Conservation (phyloP, 1,140 invertebrate genomes). For the Drosophila nigrodunni region DNA sequence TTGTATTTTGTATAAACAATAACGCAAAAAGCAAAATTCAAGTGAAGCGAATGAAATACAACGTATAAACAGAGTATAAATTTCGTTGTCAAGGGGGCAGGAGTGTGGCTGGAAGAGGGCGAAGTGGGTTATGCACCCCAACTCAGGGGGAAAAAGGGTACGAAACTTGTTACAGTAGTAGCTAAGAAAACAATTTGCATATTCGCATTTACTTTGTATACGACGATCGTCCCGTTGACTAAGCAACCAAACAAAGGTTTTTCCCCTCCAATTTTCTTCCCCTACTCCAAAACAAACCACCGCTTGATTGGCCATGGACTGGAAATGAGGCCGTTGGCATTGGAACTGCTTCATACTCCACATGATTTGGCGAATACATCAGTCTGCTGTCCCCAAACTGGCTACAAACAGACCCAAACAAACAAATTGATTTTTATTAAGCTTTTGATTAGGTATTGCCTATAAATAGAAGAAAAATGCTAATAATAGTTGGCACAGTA, state of each 20-base stretch:
- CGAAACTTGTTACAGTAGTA: constrained; percentile 44
- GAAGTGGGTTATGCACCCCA: neutral
- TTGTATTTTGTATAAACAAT: constrained; percentile 60
- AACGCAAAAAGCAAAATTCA: constrained; percentile 62
- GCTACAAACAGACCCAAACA: neutral
- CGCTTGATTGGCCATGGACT: constrained; percentile 7
- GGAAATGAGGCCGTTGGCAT: constrained; percentile 19
- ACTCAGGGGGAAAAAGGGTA: neutral
- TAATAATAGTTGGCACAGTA: no score
- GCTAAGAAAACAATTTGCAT: constrained; percentile 74
- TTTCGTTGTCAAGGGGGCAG: constrained; percentile 33
- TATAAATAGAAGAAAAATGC: neutral
- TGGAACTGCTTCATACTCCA: constrained; percentile 8
- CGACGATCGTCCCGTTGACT: constrained; percentile 55
- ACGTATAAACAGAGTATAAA: constrained; percentile 27
- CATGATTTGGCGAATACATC: neutral
- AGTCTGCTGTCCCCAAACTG: neutral
- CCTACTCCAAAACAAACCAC: neutral
- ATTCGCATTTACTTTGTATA: constrained; percentile 42
- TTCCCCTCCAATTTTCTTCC: neutral
- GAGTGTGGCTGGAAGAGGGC: neutral
- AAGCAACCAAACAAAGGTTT: constrained; percentile 54
- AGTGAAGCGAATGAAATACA: constrained; percentile 53
- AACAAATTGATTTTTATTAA: constrained; percentile 19
- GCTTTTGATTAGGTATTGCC: neutral